Percentiles rank a stretch among this genome's conserved stretches.
Evolutionary conservation across 2,888 invertebrate species (phyloP).

Genomic region (Dicyrtoma fusca): DNA sequence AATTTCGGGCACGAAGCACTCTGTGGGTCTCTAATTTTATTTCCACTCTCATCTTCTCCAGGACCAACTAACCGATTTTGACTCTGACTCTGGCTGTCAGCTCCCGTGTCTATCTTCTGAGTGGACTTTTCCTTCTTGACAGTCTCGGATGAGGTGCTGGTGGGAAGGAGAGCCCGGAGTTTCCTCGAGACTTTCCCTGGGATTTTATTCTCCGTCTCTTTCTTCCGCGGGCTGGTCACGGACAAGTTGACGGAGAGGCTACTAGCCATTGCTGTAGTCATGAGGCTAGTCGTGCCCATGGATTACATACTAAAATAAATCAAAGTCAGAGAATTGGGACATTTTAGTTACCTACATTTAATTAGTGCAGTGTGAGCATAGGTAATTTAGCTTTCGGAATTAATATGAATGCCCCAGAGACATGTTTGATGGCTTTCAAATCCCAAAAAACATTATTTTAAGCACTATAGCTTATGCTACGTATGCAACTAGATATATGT

Average conservation of each 20-base stretch:
- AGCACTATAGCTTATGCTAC: no score
- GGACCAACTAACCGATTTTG: no score
- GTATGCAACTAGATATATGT: no score
- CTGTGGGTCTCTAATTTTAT: background rate
- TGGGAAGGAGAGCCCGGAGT: constrained; percentile 7
- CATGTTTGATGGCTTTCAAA: no score
- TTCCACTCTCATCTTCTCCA: background rate
- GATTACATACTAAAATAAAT: no score
- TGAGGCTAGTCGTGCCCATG: no score
- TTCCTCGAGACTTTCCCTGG: constrained; percentile 20
- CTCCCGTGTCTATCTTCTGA: background rate
- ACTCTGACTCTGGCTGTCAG: background rate
- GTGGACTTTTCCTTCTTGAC: background rate
- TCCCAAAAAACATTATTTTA: no score
- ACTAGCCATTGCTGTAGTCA: constrained; percentile 21
- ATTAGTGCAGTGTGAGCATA: no score
- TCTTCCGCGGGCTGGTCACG: constrained; percentile 15
- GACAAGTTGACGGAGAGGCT: constrained; percentile 31
- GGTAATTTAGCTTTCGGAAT: no score
- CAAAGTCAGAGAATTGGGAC: no score
- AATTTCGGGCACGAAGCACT: background rate
- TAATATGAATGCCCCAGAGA: no score
- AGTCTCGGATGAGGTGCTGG: background rate
- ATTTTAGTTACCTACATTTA: no score
- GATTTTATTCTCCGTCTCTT: background rate